Evolutionary conservation across 2,113 vertebrate genomes (phyloP), one percentile per base, ranked within the genome.

Genomic region (Gobiocypris rarus): DNA sequence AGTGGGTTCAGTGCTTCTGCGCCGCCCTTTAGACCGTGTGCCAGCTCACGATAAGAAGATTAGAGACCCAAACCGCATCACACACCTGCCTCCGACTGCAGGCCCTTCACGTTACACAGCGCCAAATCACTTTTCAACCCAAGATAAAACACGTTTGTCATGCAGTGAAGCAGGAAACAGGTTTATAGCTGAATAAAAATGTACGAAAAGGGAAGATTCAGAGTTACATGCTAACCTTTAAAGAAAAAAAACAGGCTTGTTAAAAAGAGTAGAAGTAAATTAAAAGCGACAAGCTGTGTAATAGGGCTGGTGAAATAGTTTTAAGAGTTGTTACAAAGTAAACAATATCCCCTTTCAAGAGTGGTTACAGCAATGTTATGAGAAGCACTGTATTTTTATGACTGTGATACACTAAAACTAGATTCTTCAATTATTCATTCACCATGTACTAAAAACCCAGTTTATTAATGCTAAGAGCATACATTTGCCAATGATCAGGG

Each of bases 11-110:
- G n/a, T 52, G 48, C 61, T 50, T 63, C 71, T 48, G 14, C 41
- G 41, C n/a, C 70, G 24, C 28, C 63, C 59, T 82, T 76, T 69
- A 86, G 48, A 75, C 43, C 22, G 34, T 67, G 54, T 82, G 84
- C 61, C 75, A 86, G 73, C 80, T 83, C 71, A 83, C 48, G 54
- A 69, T 73, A 69, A 38, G 74, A 54, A 84, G 82, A 86, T 88
- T 85, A 86, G 63, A 82, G 63, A 75, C 76, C 77, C 43, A 71
- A 82, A 84, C 54, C 31, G 28, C 56, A 26, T n/a, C 28, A 41
- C 43, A 26, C 81, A 75, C 81, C 65, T 83, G 82, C 77, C 24
- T 67, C 56, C 54, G 65, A 75, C 58, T n/a, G 56, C 76, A 59
- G 54, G 69, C 50, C 26, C 38, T 24, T 83, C 24, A 45, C 52